Base-by-base conservation (phyloP, 2,797 vertebrate species). In the Myotis daubentonii region DNA sequence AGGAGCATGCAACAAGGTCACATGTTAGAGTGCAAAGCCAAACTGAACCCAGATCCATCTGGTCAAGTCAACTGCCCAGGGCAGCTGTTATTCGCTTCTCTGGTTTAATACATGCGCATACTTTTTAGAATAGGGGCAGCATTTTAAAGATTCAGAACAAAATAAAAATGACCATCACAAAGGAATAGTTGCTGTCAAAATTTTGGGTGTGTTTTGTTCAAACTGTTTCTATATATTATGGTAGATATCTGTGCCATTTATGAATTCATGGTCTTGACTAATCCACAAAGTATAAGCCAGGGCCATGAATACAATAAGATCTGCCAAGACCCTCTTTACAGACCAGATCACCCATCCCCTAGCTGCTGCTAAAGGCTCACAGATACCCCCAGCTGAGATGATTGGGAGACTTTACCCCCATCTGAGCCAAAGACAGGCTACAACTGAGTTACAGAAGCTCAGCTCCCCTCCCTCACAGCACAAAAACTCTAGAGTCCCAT, bases 91-190 rank as follows among this genome's bases (percentile, higher is more conserved):
- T 22, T 93, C 38, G 60, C 16, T 38, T 36, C 44, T 71, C 28
- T 89, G 41, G 38, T 41, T 90, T 62, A 72, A 85, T 5, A 16
- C 25, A 47, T 30, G 23, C 9, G 41, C 66, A 36, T 53, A 30
- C 62, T 76, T 13, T 85, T 68, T 17, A 83, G 6, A 51, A 76
- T 51, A 8, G 25, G 2, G 33, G 60, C 3, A 92, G 57, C 30
- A 89, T 85, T 72, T 76, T 71, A 81, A 89, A 90, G 49, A 71
- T 91, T 74, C 30, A 62, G 20, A 84, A 96, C 20, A n/a, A 65
- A 53, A 60, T 36, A 30, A 66, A 49, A 89, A 47, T 86, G 11
- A 49, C 19, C 84, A 60, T 12, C 57, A 62, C 23, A 81, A 83
- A 92, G 75, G 94, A 89, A 75, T 41, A 60, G 41, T 75, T 2